Evolutionary conservation across 2,113 vertebrate genomes (phyloP).

Genomic region (Neotoma lepida): DNA sequence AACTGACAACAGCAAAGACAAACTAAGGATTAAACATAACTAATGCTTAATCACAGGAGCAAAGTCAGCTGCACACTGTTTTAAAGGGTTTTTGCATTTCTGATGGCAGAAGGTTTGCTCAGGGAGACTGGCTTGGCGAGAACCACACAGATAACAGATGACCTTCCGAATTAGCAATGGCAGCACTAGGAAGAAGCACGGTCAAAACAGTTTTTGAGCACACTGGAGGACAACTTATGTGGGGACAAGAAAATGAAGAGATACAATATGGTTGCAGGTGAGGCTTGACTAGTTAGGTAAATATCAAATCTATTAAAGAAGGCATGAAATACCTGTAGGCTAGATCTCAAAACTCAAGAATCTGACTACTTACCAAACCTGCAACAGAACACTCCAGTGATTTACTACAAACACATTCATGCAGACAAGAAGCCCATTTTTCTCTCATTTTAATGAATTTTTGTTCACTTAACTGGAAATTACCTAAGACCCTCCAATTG

Average conservation of each 20-base stretch:
- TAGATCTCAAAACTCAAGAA: conserved; percentile 39
- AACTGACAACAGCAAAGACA: not conserved
- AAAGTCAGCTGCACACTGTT: not conserved
- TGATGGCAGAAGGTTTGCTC: not conserved
- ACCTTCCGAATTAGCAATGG: conserved; percentile 5
- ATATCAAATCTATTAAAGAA: not conserved
- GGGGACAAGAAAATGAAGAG: not conserved
- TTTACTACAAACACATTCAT: not conserved
- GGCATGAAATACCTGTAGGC: not conserved
- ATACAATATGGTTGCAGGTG: not conserved
- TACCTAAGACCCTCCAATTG: not conserved
- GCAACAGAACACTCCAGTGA: not conserved
- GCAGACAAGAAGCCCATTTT: not conserved
- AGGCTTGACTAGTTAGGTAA: not conserved
- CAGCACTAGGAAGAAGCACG: not conserved
- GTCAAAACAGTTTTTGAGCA: not conserved
- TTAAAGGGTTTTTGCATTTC: not conserved
- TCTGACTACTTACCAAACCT: not conserved
- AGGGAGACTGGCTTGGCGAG: not conserved
- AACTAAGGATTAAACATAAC: not conserved
- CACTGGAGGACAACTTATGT: not conserved
- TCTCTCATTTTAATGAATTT: conserved; percentile 20
- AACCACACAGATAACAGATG: not conserved
- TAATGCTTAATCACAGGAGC: conserved; percentile 1
- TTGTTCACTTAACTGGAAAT: conserved; percentile 26